Percentiles rank a stretch among this genome's conserved stretches.
Evolutionary conservation across 2,888 invertebrate genomes (phyloP).

Genomic region (Rhopalosiphum nymphaeae): DNA sequence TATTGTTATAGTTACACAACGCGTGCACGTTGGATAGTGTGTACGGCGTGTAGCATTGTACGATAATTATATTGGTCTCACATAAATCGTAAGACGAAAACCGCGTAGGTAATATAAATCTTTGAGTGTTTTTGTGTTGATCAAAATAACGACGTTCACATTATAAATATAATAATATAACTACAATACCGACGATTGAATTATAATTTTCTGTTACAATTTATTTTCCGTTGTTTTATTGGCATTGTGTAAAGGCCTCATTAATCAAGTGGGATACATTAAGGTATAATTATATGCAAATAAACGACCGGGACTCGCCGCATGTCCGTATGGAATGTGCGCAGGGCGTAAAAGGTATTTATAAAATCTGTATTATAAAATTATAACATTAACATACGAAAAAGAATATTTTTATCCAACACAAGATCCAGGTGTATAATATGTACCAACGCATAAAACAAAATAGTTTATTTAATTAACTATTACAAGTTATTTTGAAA

Average conservation of each 20-base stretch:
- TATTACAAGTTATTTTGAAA: neutral
- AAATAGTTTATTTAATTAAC: neutral
- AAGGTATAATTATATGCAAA: slow-evolving; percentile 35
- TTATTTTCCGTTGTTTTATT: slow-evolving; percentile 29
- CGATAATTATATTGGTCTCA: slow-evolving; percentile 4
- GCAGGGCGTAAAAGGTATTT: slow-evolving; percentile 1
- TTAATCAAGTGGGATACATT: slow-evolving; percentile 26
- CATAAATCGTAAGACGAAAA: neutral
- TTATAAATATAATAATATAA: neutral
- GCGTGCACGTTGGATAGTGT: neutral
- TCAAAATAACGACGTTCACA: neutral
- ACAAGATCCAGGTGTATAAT: neutral
- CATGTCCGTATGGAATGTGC: neutral
- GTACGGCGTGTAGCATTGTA: neutral
- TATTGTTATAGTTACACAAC: neutral
- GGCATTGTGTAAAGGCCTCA: slow-evolving; percentile 35
- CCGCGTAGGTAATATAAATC: neutral
- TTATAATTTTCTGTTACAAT: slow-evolving; percentile 13
- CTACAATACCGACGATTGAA: slow-evolving; percentile 3
- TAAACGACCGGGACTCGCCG: neutral
- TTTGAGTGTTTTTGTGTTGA: neutral
- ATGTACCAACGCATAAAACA: neutral
- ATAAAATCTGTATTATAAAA: neutral
- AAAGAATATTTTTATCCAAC: neutral
- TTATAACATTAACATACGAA: neutral